A percentile compares a stretch with the other conserved stretches of the same genome.
phyloP scores from a whole-genome alignment of 2,797 vertebrate species.

The Chloroceryle amazona region DNA sequence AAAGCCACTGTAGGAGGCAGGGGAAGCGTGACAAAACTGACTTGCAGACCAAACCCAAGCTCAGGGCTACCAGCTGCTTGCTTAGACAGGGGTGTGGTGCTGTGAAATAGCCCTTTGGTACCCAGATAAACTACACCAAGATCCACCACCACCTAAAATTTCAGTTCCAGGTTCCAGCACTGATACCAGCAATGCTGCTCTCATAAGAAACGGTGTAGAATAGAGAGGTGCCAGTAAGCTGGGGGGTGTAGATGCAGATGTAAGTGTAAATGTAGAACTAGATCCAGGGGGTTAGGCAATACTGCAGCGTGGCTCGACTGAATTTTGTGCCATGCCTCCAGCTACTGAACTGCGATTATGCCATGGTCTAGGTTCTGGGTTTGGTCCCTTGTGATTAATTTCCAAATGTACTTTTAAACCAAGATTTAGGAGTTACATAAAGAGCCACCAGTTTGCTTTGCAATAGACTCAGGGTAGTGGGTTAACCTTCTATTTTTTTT shows the following conservation, averaged over 20 bases:
- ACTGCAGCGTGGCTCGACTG: background rate
- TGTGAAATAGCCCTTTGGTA: background rate
- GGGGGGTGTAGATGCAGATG: background rate
- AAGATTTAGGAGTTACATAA: background rate
- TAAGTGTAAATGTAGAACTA: background rate
- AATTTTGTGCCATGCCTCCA: background rate
- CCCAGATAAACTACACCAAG: background rate
- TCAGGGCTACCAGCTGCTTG: background rate
- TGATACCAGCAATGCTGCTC: background rate
- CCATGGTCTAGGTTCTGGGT: background rate
- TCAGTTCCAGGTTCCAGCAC: background rate
- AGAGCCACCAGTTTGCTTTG: background rate
- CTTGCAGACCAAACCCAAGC: background rate
- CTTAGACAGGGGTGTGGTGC: background rate
- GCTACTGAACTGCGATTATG: background rate
- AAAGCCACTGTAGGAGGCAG: background rate
- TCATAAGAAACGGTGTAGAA: background rate
- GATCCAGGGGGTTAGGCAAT: background rate
- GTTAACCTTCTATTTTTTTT: background rate
- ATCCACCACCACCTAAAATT: background rate
- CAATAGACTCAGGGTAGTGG: background rate
- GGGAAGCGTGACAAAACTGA: background rate
- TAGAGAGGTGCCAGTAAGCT: background rate
- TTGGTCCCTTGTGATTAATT: background rate
- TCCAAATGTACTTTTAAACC: background rate